Evolutionary conservation across 2,797 vertebrate species (phyloP), one percentile per base, ranked within the genome.

Genomic region (Sebastes steindachneri): DNA sequence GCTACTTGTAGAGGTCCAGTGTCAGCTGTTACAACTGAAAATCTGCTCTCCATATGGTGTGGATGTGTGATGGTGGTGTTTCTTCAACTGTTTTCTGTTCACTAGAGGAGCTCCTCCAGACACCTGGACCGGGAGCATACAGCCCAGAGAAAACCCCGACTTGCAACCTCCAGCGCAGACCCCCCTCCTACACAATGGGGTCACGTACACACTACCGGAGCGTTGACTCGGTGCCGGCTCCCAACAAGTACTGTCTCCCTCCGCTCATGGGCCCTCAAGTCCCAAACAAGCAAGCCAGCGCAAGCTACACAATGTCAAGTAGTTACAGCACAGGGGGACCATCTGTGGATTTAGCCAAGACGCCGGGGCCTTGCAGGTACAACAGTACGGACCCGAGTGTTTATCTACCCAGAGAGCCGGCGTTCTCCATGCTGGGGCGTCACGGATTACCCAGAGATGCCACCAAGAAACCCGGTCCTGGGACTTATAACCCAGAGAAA

Each of bases 121-220:
- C 96, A 0, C 97, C 97, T 1, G 97, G 97, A 64, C 97, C 97
- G 0, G 97, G 96, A 0, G 82, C 95, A 3, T 97, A 98, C 90
- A 97, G 92, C 73, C 97, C 96, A 0, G 97, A 97, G 91, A 96
- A 91, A 66, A 94, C 87, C 0, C 91, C 95, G 0, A 90, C 93
- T 0, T 83, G 87, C 67, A 96, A 91, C 79, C 88, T 90, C 45
- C 95, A 97, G 62, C 91, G 86, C 66, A 96, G 89, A 3, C 85
- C 96, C 0, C 97, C 97, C 0, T 96, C 95, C 31, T 97, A 96
- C 93, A 97, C 96, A 3, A 96, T 98, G 87, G 96, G 96, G 19
- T 86, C 86, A 25, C 96, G 96, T 33, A 96, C 96, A 5, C 88
- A 65, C 0, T 96, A 95, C 82, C 92, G 95, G 51, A 80, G 85